Conservation (phyloP, 2,888 invertebrate genomes). For the Dasypogon diadema region DNA sequence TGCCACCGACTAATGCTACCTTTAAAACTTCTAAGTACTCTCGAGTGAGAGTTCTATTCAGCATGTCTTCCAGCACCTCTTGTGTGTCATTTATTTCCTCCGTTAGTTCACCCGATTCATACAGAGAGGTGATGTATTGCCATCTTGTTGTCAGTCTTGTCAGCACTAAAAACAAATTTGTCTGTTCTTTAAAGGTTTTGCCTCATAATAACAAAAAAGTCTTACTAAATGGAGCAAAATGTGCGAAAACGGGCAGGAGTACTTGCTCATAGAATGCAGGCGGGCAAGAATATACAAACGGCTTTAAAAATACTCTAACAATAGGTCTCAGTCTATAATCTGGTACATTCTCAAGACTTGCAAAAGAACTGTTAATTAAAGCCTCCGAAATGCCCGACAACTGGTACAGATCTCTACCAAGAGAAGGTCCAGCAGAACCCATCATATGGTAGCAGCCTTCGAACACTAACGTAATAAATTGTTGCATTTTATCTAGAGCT, state of each 20-base stretch:
- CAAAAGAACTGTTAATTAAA: slow-evolving; percentile 74
- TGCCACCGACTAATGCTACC: slow-evolving; percentile 80
- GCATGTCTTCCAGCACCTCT: slow-evolving; percentile 87
- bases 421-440: slow-evolving; percentile 80
- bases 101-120: slow-evolving; percentile 81
- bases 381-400: slow-evolving; percentile 81
- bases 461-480: slow-evolving; percentile 81
- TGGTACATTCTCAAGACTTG: slow-evolving; percentile 75
- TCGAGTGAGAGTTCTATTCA: slow-evolving; percentile 86
- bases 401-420: slow-evolving; percentile 89
- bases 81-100: slow-evolving; percentile 83
- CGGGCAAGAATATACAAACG: slow-evolving; percentile 88
- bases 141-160: slow-evolving; percentile 80
- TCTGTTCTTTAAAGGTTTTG: background rate
- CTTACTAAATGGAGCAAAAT: slow-evolving; percentile 84
- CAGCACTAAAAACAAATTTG: slow-evolving; percentile 70
- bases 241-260: slow-evolving; percentile 82
- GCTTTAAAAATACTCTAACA: slow-evolving; percentile 86
- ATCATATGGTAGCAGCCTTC: slow-evolving; percentile 86
- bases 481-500: slow-evolving; percentile 86
- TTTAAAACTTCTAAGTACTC: slow-evolving; percentile 89
- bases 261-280: slow-evolving; percentile 82
- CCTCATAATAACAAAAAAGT: background rate
- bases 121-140: slow-evolving; percentile 82
- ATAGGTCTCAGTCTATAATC: slow-evolving; percentile 88